Evolutionary conservation across 2,888 invertebrate genomes (phyloP).

Genomic region (Perizoma affinitatum): DNA sequence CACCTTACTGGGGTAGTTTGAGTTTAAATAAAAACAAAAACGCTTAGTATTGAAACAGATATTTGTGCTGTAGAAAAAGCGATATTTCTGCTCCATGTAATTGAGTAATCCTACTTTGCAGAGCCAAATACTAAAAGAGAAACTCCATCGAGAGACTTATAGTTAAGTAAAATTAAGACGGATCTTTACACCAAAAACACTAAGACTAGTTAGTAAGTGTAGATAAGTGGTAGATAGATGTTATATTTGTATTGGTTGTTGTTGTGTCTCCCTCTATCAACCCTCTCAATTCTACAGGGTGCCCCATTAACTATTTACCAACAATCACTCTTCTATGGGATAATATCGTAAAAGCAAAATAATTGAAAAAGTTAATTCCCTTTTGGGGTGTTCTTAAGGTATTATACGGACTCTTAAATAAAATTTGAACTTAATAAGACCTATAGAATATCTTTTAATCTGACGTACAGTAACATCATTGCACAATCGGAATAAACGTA

Average conservation of each 20-base stretch:
- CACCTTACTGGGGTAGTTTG: too few relatives aligned
- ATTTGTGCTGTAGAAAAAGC: constrained; percentile 41
- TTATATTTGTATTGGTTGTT: constrained; percentile 63
- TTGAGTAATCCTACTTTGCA: constrained; percentile 21
- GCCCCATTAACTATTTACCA: not conserved
- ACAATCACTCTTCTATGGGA: not conserved
- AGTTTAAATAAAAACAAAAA: not conserved
- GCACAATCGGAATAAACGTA: constrained; percentile 30
- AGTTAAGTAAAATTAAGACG: constrained; percentile 69
- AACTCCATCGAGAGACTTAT: constrained; percentile 49
- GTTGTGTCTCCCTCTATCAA: constrained; percentile 58
- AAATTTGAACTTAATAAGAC: not conserved
- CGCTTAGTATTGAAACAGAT: not conserved
- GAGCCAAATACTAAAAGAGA: constrained; percentile 38
- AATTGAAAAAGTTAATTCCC: not conserved
- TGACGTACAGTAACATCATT: constrained; percentile 11
- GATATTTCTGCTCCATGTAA: constrained; percentile 45
- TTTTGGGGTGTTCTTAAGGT: not conserved
- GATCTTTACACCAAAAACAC: constrained; percentile 83
- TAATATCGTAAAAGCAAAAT: too few relatives aligned
- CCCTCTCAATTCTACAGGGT: constrained; percentile 27
- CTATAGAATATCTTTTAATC: not conserved
- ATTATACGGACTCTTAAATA: too few relatives aligned
- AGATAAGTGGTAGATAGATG: constrained; percentile 62
- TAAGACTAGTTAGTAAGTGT: constrained; percentile 76